Evolutionary conservation across 2,888 invertebrate species (phyloP).

Genomic region (Drosophila parthenogenetica): DNA sequence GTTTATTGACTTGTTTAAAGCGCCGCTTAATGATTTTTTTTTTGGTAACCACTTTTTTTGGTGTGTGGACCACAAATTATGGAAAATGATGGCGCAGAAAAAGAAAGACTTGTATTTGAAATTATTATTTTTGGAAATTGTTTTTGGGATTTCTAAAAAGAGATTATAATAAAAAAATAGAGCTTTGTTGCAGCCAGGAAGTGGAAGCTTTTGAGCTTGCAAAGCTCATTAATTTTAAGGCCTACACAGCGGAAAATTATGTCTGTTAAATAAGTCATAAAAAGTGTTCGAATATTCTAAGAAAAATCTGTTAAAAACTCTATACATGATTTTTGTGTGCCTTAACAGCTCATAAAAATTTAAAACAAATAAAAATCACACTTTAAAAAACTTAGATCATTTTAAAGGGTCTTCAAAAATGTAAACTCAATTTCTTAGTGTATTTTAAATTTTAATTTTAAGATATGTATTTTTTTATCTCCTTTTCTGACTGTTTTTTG

Average conservation of each 20-base stretch:
- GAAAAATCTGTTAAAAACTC: too few relatives aligned
- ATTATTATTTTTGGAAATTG: slow-evolving; percentile 15
- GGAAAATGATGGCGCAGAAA: slow-evolving; percentile 82
- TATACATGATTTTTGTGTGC: too few relatives aligned
- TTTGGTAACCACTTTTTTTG: background rate
- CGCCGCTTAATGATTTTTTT: slow-evolving; percentile 61
- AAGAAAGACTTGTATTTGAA: slow-evolving; percentile 26
- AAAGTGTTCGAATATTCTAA: too few relatives aligned
- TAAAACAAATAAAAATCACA: too few relatives aligned
- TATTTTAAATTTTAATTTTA: background rate
- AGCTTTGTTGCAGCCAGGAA: background rate
- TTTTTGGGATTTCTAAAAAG: slow-evolving; percentile 1
- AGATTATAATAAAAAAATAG: slow-evolving; percentile 18
- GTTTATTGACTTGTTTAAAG: slow-evolving; percentile 81
- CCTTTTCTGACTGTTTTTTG: slow-evolving; percentile 3
- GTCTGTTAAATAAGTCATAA: too few relatives aligned
- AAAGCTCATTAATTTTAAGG: background rate
- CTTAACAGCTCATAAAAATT: too few relatives aligned
- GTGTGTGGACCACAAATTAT: slow-evolving; percentile 74
- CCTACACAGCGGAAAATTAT: too few relatives aligned
- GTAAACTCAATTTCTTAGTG: too few relatives aligned
- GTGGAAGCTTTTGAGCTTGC: background rate
- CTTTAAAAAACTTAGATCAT: too few relatives aligned
- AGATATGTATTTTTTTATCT: background rate
- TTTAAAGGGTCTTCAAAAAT: too few relatives aligned